phyloP scores from a whole-genome alignment of 2,797 vertebrate genomes.

The Poecilia velifera region DNA sequence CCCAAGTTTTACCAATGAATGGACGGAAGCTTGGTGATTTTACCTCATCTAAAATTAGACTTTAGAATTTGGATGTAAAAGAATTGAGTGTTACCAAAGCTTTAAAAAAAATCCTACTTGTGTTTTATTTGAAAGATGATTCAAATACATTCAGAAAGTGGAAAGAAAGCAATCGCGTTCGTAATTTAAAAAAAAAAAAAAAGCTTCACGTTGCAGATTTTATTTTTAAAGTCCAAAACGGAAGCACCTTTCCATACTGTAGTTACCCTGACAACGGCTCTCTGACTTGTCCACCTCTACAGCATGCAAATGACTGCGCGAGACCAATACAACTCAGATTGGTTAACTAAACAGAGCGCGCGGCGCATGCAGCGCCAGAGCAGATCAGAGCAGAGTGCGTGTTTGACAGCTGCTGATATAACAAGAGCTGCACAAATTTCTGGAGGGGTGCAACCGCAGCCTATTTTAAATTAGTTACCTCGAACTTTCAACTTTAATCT shows the following conservation, averaged over 20 bases:
- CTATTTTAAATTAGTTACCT: not conserved
- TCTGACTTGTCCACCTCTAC: constrained; percentile 53
- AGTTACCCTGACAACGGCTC: not conserved
- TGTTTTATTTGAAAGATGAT: not conserved
- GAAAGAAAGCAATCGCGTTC: not conserved
- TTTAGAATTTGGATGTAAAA: not conserved
- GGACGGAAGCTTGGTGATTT: not conserved
- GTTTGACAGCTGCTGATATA: not conserved
- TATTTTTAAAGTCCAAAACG: constrained; percentile 35
- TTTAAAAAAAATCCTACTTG: not conserved
- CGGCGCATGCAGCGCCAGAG: constrained; percentile 54
- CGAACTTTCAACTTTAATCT: constrained; percentile 43
- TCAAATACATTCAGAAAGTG: not conserved
- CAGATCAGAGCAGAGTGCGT: constrained; percentile 10
- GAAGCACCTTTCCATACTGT: fast-evolving
- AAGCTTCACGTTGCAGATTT: constrained; percentile 12
- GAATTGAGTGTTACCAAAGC: not conserved
- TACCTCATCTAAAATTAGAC: not conserved
- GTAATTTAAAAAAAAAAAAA: not conserved
- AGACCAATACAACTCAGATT: constrained; percentile 57
- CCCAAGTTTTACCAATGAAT: not conserved
- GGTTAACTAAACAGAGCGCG: constrained; percentile 62
- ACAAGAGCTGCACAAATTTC: not conserved
- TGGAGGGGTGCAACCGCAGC: not conserved
- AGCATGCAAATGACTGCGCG: constrained; percentile 69